Conservation (phyloP, 1,140 invertebrate genomes). For the Lepidurus arcticus region DNA sequence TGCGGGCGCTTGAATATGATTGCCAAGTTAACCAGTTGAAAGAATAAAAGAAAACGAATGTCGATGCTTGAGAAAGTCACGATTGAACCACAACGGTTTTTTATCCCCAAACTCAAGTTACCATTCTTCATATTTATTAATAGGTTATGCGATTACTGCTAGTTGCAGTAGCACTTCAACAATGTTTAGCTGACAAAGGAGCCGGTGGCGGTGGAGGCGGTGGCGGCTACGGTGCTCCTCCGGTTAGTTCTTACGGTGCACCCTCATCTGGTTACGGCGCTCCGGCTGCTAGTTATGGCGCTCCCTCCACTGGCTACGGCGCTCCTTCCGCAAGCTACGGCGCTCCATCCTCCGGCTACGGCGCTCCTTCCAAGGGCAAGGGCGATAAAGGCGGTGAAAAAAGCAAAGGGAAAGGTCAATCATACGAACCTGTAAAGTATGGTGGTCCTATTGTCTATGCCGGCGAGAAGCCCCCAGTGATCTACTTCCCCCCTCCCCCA, state of each 20-base stretch:
- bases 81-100: too few species aligned
- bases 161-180: conserved; percentile 2
- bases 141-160: conserved; percentile 27
- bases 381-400: conserved; percentile 33
- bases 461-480: conserved; percentile 46
- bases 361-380: conserved; percentile 30
- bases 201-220: background rate
- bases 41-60: too few species aligned
- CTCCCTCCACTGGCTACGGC: conserved; percentile 34
- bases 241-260: conserved; percentile 15
- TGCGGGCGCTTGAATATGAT: background rate
- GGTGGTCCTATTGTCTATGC: conserved; percentile 47
- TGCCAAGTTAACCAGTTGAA: background rate
- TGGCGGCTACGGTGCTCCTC: too few species aligned
- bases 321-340: conserved; percentile 32
- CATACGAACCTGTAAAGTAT: conserved; percentile 43
- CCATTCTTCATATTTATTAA: background rate
- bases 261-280: conserved; percentile 23
- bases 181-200: conserved; percentile 25
- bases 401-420: conserved; percentile 30
- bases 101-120: too few species aligned
- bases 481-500: conserved; percentile 46
- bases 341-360: conserved; percentile 34
- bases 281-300: conserved; percentile 22
- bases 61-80: too few species aligned